These are phyloP conservation scores for Heteromyza rotundicornis DNA, from an alignment of 2,888 invertebrate species.

Conservation along the genomic window DNA sequence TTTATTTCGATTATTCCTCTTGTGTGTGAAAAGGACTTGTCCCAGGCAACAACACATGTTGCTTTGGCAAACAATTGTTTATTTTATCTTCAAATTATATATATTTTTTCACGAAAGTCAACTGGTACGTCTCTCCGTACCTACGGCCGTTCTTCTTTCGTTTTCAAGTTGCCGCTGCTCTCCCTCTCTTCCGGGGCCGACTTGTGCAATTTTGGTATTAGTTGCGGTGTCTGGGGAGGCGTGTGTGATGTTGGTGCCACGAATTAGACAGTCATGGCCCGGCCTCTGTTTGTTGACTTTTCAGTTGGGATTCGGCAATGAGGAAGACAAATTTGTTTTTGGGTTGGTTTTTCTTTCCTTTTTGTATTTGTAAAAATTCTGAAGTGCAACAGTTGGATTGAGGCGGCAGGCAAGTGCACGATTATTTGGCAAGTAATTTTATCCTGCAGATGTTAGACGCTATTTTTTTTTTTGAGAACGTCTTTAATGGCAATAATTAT, in stretches of 20 bases:
- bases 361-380: too few species aligned
- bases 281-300: too few species aligned
- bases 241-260: conserved; percentile 26
- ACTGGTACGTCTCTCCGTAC: neutral
- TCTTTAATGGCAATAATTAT: too few species aligned
- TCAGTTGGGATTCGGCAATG: too few species aligned
- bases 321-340: too few species aligned
- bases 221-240: conserved; percentile 27
- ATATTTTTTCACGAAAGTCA: neutral
- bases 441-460: too few species aligned
- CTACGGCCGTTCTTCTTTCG: neutral
- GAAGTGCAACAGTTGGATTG: too few species aligned
- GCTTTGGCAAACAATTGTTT: neutral
- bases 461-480: too few species aligned
- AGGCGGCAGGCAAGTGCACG: too few species aligned
- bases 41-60: neutral
- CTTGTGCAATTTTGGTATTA: conserved; percentile 26
- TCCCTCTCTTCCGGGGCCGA: conserved; percentile 2
- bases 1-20: neutral
- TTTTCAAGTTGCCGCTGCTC: conserved; percentile 6
- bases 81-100: neutral
- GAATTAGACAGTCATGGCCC: conserved; percentile 1
- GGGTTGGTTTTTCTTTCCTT: too few species aligned
- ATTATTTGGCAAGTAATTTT: too few species aligned
- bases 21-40: neutral